A percentile compares a stretch with the other conserved stretches of the same genome.
These are phyloP conservation scores for Eretmochelys imbricata DNA, from an alignment of 2,113 vertebrate genomes.

Conservation along the genomic window DNA sequence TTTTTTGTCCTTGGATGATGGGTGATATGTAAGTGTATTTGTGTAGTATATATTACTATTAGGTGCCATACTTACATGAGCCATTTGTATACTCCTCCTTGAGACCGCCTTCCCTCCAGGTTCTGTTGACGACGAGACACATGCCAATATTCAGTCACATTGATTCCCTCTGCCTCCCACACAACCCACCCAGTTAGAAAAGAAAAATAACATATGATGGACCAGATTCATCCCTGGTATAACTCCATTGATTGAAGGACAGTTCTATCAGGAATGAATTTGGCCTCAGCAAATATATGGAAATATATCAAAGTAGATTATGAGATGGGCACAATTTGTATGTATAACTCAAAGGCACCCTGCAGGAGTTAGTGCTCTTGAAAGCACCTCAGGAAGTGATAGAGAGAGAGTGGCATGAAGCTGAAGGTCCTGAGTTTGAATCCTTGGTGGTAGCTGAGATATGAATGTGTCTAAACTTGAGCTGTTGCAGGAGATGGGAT, in stretches of 20 bases:
- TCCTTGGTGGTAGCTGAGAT: neutral
- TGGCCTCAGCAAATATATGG: neutral
- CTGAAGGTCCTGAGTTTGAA: neutral
- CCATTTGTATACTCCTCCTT: neutral
- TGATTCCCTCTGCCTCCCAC: neutral
- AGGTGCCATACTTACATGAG: accelerated
- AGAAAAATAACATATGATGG: neutral
- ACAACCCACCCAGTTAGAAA: neutral
- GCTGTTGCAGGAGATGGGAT: neutral
- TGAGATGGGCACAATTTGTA: neutral
- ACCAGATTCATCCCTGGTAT: neutral
- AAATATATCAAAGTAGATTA: neutral
- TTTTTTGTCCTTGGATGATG: neutral
- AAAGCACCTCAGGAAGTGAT: neutral
- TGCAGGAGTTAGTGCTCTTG: neutral
- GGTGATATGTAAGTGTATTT: neutral
- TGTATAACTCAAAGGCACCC: neutral
- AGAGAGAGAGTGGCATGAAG: neutral
- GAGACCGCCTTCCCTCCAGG: neutral
- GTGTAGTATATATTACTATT: neutral
- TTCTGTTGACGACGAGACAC: neutral
- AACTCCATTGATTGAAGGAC: neutral
- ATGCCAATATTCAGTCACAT: neutral
- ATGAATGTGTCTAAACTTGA: neutral
- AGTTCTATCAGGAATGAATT: neutral